Base-by-base conservation (phyloP, 1,140 invertebrate species). In the Ceratina japonica region DNA sequence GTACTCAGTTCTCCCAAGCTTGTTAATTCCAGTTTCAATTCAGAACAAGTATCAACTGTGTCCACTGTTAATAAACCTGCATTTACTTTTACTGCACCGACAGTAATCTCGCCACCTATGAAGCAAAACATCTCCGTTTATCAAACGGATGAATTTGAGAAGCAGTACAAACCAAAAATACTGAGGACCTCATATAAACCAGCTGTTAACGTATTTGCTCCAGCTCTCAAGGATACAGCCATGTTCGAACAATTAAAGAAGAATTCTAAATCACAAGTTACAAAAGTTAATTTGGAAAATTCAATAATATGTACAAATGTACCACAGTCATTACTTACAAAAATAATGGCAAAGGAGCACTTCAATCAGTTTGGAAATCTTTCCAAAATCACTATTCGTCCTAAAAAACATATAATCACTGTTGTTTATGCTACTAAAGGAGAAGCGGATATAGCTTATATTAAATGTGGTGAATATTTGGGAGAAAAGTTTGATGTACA, bases 331-430 rank as follows among this genome's bases (percentile, higher is more conserved):
- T 92, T 96, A 58, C 93, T 96, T n/a, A 90, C 88, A 24, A 93
- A 94, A 84, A 87, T 90, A 69, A 88, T 93, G 63, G 95, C 95
- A 3, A 95, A 94, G 77, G 92, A 93, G 68, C 94, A 96, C 86
- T 96, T 96, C 75, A 90, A 92, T 12, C 93, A 94, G 74, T 96
- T 94, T 89, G 95, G 95, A 0, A 92, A 90, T 54, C 92, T 95
- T 18, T 89, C 93, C 2, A 94, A 93, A 78, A 94, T 96, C 59
- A 92, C 93, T 22, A 91, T 96, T 66, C 92, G 93, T 20, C 94
- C 94, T 0, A 94, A 93, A 69, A 92, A 93, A 59, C 92, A 93
- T 68, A 92, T 91, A 72, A 95, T 95, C 82, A 93, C 94, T 0
- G 92, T 96, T 5, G 94, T 94, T 86, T 96, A 95, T 92, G 91